Percentiles rank a stretch among this genome's conserved stretches.
Conservation (phyloP, 2,888 invertebrate genomes). For the Pandemis cinnamomeana region DNA sequence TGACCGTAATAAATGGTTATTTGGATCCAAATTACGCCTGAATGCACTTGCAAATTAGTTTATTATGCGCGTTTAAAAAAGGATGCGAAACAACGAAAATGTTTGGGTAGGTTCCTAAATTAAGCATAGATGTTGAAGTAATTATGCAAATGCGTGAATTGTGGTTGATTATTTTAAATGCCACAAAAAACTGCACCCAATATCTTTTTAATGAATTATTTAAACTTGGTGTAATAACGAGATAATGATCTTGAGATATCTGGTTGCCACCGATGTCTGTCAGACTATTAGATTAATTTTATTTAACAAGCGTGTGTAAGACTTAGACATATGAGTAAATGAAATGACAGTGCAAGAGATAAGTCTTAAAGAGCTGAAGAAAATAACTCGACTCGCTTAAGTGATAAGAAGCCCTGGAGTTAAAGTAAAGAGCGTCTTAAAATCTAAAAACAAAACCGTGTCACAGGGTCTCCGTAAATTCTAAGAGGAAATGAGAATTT, state of each 20-base stretch:
- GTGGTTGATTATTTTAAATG: conserved; percentile 33
- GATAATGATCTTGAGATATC: conserved; percentile 40
- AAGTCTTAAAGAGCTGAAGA: conserved; percentile 38
- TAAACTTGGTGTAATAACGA: conserved; percentile 32
- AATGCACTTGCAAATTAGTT: conserved; percentile 33
- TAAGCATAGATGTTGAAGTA: background rate
- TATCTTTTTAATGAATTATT: conserved; percentile 33
- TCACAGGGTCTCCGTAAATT: conserved; percentile 62
- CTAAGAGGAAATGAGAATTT: conserved; percentile 78
- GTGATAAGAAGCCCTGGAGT: conserved; percentile 21
- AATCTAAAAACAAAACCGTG: conserved; percentile 48
- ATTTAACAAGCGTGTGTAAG: conserved; percentile 25
- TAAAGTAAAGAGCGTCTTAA: conserved; percentile 46
- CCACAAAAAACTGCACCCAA: conserved; percentile 28
- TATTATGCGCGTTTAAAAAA: conserved; percentile 22
- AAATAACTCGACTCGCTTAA: conserved; percentile 29
- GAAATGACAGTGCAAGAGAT: conserved; percentile 34
- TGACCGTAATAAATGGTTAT: conserved; percentile 27
- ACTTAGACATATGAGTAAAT: conserved; percentile 28
- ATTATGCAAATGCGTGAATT: conserved; percentile 35
- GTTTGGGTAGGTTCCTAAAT: background rate
- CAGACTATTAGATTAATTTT: conserved; percentile 36
- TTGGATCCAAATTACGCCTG: conserved; percentile 28
- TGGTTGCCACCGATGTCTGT: conserved; percentile 38
- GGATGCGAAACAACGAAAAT: background rate